phyloP scores from a whole-genome alignment of 2,888 invertebrate genomes.

The Watsonalla cultraria region DNA sequence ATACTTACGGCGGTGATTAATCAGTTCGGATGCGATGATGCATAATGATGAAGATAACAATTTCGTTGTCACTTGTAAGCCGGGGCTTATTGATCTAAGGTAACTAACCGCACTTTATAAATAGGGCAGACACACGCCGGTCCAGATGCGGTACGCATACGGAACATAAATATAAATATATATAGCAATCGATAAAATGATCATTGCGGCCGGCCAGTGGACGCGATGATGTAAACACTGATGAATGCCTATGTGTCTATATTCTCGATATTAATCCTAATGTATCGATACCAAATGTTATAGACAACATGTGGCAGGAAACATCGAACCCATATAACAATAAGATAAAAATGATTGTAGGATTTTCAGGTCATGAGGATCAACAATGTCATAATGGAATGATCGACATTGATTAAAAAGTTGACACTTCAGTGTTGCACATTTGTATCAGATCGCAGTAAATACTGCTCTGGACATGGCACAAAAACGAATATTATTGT shows the following conservation, averaged over 20 bases:
- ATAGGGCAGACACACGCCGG: constrained; percentile 54
- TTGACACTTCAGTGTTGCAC: too few relatives aligned
- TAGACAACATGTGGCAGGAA: too few relatives aligned
- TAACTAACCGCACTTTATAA: constrained; percentile 57
- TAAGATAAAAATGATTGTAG: too few relatives aligned
- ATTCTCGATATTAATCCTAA: background rate
- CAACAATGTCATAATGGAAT: too few relatives aligned
- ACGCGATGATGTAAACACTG: constrained; percentile 48
- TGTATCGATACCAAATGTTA: background rate
- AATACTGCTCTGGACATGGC: too few relatives aligned
- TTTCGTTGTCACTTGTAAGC: constrained; percentile 21
- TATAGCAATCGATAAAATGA: constrained; percentile 57
- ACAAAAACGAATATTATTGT: too few relatives aligned
- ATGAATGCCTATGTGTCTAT: constrained; percentile 22
- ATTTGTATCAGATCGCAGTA: too few relatives aligned
- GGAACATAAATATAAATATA: constrained; percentile 44
- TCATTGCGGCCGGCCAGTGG: constrained; percentile 34
- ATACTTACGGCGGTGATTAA: too few relatives aligned
- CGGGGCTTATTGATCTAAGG: constrained; percentile 32
- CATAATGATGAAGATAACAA: constrained; percentile 9
- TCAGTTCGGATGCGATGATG: background rate
- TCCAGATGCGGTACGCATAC: constrained; percentile 51
- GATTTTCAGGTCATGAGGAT: too few relatives aligned
- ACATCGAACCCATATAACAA: too few relatives aligned
- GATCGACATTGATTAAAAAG: too few relatives aligned